Evolutionary conservation across 2,888 invertebrate genomes (phyloP).

Genomic region (Cacoxenus indagator): DNA sequence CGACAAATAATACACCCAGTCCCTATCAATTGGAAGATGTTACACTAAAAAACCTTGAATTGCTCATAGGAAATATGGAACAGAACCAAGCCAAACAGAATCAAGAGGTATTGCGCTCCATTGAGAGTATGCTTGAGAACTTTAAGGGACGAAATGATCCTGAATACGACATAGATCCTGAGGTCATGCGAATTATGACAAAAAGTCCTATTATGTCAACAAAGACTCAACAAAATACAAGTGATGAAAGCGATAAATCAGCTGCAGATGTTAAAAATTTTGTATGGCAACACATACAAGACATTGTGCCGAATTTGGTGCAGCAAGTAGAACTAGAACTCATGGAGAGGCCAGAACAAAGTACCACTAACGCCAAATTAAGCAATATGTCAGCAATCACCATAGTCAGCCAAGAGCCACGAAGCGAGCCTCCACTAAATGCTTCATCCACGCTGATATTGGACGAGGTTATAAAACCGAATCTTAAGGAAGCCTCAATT

Average conservation of each 20-base stretch:
- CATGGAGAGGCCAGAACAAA: constrained; percentile 44
- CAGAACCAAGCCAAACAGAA: constrained; percentile 69
- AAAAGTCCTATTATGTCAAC: constrained; percentile 68
- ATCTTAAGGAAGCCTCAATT: constrained; percentile 55
- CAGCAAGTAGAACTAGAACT: constrained; percentile 69
- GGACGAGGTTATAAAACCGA: constrained; percentile 67
- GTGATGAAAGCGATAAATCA: constrained; percentile 38
- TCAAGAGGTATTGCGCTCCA: constrained; percentile 62
- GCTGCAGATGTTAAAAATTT: constrained; percentile 67
- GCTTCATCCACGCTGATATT: constrained; percentile 58
- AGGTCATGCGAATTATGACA: constrained; percentile 64
- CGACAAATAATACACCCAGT: constrained; percentile 50
- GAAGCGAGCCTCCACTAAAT: constrained; percentile 33
- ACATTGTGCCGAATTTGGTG: constrained; percentile 69
- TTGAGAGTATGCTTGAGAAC: constrained; percentile 66
- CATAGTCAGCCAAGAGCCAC: background rate
- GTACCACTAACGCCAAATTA: background rate
- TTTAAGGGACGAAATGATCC: constrained; percentile 53
- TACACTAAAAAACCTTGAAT: constrained; percentile 69
- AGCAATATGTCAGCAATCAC: too few relatives aligned
- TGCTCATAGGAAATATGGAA: constrained; percentile 71
- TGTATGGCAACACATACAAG: constrained; percentile 71
- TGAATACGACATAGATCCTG: constrained; percentile 60
- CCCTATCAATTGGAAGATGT: constrained; percentile 57
- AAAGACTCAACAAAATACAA: constrained; percentile 31